These are phyloP conservation scores for Nyleta sp. DNA, from an alignment of 2,888 invertebrate genomes.

Conservation along the genomic window DNA sequence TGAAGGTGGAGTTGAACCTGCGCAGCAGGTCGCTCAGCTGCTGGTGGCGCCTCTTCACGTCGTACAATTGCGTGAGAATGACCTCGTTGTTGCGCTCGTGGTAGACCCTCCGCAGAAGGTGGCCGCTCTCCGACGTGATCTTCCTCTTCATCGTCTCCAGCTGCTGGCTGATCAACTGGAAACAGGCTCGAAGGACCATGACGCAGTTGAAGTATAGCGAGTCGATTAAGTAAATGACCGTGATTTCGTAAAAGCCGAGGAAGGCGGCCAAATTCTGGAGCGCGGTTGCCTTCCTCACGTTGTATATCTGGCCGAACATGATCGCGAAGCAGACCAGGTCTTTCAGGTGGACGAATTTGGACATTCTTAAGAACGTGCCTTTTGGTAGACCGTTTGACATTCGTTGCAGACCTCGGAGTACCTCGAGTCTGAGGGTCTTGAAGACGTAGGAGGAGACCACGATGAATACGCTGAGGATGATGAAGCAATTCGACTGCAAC, in stretches of 20 bases:
- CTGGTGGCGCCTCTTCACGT: slow-evolving; percentile 70
- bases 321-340: slow-evolving; percentile 70
- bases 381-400: slow-evolving; percentile 65
- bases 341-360: slow-evolving; percentile 68
- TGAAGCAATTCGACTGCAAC: slow-evolving; percentile 57
- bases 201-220: slow-evolving; percentile 71
- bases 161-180: slow-evolving; percentile 69
- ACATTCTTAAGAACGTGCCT: slow-evolving; percentile 59
- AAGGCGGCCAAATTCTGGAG: slow-evolving; percentile 9
- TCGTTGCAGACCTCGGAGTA: slow-evolving; percentile 64
- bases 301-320: slow-evolving; percentile 66
- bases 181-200: slow-evolving; percentile 67
- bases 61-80: slow-evolving; percentile 67
- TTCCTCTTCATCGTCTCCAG: slow-evolving; percentile 66
- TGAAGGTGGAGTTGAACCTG: slow-evolving; percentile 68
- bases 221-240: slow-evolving; percentile 70
- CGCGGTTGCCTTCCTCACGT: slow-evolving; percentile 22
- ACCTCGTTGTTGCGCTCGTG: slow-evolving; percentile 69
- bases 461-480: slow-evolving; percentile 64
- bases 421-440: slow-evolving; percentile 57
- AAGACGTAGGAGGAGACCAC: slow-evolving; percentile 53
- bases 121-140: slow-evolving; percentile 70
- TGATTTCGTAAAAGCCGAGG: slow-evolving; percentile 59
- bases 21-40: slow-evolving; percentile 69
- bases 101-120: slow-evolving; percentile 74